A percentile compares a stretch with the other conserved stretches of the same genome.
Evolutionary conservation across 2,888 invertebrate genomes (phyloP).

Genomic region (Eupelmus urozonus): DNA sequence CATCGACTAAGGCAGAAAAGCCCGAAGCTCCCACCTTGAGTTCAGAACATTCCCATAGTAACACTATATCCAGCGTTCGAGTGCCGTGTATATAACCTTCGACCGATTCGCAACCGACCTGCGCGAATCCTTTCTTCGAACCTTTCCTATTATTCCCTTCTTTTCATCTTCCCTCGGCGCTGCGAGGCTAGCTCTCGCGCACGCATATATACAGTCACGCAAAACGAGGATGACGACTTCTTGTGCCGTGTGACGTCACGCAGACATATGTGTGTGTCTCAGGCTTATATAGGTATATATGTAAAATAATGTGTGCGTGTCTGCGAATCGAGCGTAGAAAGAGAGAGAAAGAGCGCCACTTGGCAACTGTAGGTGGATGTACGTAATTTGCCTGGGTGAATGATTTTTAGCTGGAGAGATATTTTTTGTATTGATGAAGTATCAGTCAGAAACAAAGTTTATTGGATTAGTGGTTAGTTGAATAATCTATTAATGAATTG

Average conservation of each 20-base stretch:
- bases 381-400: too few species aligned
- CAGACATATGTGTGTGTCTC: background rate
- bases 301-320: background rate
- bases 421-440: too few species aligned
- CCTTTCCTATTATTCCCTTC: slow-evolving; percentile 51
- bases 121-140: slow-evolving; percentile 55
- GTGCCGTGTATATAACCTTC: slow-evolving; percentile 28
- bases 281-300: too few species aligned
- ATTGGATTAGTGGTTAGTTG: too few species aligned
- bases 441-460: too few species aligned
- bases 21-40: background rate
- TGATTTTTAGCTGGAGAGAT: too few species aligned
- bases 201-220: slow-evolving; percentile 27
- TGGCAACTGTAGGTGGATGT: slow-evolving; percentile 15
- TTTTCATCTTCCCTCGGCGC: background rate
- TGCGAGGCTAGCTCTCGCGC: background rate
- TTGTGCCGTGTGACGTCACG: slow-evolving; percentile 42
- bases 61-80: slow-evolving; percentile 19
- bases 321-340: background rate
- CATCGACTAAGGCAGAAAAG: too few species aligned
- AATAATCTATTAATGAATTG: too few species aligned
- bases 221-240: too few species aligned
- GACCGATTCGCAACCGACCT: slow-evolving; percentile 34
- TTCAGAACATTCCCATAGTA: slow-evolving; percentile 17
- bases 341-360: slow-evolving; percentile 1